phyloP scores from a whole-genome alignment of 2,888 invertebrate genomes.

The Pyrrhopygopsis socrates region DNA sequence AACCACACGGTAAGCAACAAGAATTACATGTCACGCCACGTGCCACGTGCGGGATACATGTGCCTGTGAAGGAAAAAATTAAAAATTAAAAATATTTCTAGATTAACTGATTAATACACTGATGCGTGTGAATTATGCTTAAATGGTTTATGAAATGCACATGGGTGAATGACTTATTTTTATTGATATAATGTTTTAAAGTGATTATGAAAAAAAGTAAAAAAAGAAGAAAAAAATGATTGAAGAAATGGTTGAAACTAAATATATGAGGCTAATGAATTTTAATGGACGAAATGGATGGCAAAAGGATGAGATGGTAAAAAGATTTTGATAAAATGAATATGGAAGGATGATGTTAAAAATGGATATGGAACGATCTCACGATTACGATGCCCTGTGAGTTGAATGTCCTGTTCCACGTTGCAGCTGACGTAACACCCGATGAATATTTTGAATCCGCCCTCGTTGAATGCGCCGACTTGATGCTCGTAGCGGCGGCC shows the following conservation, averaged over 20 bases:
- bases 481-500: slow-evolving; percentile 30
- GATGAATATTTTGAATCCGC: not conserved
- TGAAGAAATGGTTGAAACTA: not conserved
- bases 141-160: not conserved
- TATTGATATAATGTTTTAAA: not conserved
- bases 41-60: not conserved
- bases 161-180: not conserved
- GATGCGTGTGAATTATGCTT: not conserved
- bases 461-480: slow-evolving; percentile 18
- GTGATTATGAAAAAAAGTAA: not conserved
- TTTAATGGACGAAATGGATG: not conserved
- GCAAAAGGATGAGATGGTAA: not conserved
- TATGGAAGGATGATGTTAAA: not conserved
- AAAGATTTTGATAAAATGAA: not conserved
- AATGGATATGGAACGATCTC: slow-evolving; percentile 11
- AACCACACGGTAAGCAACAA: not conserved
- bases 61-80: not conserved
- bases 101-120: not conserved
- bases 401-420: not conserved
- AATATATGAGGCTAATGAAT: not conserved
- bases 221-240: not conserved
- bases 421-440: not conserved
- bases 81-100: not conserved
- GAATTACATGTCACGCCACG: not conserved
- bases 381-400: slow-evolving; percentile 13